Base-by-base conservation (phyloP, 2,888 invertebrate species). In the Amphipoea oculea region DNA sequence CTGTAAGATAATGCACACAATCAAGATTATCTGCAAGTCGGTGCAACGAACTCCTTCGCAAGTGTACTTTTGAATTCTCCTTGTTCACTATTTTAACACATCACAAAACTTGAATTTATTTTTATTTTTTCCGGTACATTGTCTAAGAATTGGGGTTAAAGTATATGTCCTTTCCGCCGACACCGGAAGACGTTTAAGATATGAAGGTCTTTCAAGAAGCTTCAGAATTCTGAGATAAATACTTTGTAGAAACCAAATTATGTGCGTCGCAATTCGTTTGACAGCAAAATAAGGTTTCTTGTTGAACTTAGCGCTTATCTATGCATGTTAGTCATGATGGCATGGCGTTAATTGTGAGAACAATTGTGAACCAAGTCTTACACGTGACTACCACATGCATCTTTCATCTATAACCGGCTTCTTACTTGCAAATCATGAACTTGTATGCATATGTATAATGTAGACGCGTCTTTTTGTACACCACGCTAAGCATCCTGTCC, bases 11-110 rank as follows among this genome's bases (percentile, higher is more conserved):
- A 71, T 51, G 67, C 74, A 60, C 74, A 76, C 63, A 68, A 12
- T 60, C 40, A 62, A 60, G 51, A 63, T 70, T 72, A 81, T 81
- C 73, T 74, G 75, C 70, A 67, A 70, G 40, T 63, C 75, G 45
- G 81, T 73, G 76, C 77, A 79, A 73, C 82, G 79, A 83, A 79
- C 78, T 80, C 51, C 48, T 73, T 78, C 68, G 57, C 67, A 75
- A 74, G 36, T 42, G 23, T n/a, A 29, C 23, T 48, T 40, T 36
- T 42, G 23, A 60, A 42, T 69, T 68, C n/a, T 29, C 17, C 17
- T 51, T 69, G 42, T 73, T 17, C 14, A 48, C 9, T 12, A 17
- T n/a, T 70, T 54, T 54, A 11, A n/a, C 11, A n/a, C 17, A 71
- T 45, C n/a, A 36, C 14, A 29, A n/a, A 62, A 36, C n/a, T 14